Evolutionary conservation across 2,888 invertebrate genomes (phyloP), one percentile per base, ranked within the genome.

Genomic region (Theodoxus fluviatilis): DNA sequence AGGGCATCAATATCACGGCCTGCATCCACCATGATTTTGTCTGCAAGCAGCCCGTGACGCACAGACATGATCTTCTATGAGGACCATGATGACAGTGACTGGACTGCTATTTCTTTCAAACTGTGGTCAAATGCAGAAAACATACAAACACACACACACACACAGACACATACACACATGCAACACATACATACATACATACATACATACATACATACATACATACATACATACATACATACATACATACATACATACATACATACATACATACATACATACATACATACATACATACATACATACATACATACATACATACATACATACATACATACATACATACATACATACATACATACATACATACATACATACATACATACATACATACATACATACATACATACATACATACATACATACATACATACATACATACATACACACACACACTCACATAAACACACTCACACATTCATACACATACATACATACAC

Each of bases 261-360:
- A 59, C 33, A 59, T 33, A 59, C 28, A 28, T 3, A 59, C 31
- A 28, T 33, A 59, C 18, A 6, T 25, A 59, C 33, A 59, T 25
- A 59, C 33, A 59, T 25, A 59, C 59, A 59, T n/a, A 33, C 59
- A 59, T 33, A 25, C 59, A 59, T 25, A 59, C 59, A 59, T 33
- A 59, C 28, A 59, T 33, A 59, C 59, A 59, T 25, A 25, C 33
- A 59, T 25, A 59, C 33, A 59, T 33, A 59, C 59, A 59, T 25
- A 59, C 33, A 59, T 25, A 28, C 59, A 59, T 33, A 59, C 28
- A 59, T 33, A 63, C 35, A 63, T 25, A 35, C 2, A 7, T 31
- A 3, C 4, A 37, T 37, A 9, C 4, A 35, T 2, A n/a, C 63
- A 63, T n/a, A 35, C 37, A 4, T 37, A 28, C 4, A 63, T n/a